phyloP scores from a whole-genome alignment of 2,797 vertebrate genomes.

The Cuniculus paca region DNA sequence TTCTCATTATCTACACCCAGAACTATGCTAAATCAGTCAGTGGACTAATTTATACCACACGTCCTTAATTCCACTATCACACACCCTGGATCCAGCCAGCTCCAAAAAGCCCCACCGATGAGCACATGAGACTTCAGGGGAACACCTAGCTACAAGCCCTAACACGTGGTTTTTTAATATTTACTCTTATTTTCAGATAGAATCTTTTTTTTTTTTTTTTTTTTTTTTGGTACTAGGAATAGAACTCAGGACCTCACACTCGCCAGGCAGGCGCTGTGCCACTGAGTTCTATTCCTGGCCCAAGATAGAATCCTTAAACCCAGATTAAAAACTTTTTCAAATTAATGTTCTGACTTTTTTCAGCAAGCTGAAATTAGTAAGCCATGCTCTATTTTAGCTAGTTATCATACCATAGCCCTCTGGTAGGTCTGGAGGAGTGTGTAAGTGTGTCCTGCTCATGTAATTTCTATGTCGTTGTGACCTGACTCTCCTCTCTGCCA shows the following conservation, averaged over 20 bases:
- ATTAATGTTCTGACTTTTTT: slow-evolving; percentile 45
- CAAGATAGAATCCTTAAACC: slow-evolving; percentile 45
- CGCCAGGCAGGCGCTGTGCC: too few relatives aligned
- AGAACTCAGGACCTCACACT: too few relatives aligned
- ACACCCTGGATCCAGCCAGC: not conserved
- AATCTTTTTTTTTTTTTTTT: not conserved
- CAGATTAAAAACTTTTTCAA: slow-evolving; percentile 42
- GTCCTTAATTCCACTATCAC: not conserved
- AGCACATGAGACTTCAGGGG: not conserved
- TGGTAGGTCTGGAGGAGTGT: slow-evolving; percentile 97
- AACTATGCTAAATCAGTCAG: not conserved
- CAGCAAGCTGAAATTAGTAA: slow-evolving; percentile 66
- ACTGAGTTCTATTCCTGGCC: too few relatives aligned
- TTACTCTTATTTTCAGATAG: slow-evolving; percentile 63
- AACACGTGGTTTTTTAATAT: not conserved
- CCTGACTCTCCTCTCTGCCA: slow-evolving; percentile 95
- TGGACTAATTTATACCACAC: not conserved
- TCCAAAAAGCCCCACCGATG: not conserved
- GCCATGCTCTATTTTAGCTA: not conserved
- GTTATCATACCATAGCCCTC: slow-evolving; percentile 96
- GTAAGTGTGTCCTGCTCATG: slow-evolving; percentile 99
- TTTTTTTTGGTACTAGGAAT: too few relatives aligned
- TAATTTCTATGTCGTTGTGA: slow-evolving; percentile 99
- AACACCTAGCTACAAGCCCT: not conserved
- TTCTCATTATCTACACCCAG: not conserved